Base-by-base conservation (phyloP, 2,113 vertebrate species). In the Pluvianellus socialis region DNA sequence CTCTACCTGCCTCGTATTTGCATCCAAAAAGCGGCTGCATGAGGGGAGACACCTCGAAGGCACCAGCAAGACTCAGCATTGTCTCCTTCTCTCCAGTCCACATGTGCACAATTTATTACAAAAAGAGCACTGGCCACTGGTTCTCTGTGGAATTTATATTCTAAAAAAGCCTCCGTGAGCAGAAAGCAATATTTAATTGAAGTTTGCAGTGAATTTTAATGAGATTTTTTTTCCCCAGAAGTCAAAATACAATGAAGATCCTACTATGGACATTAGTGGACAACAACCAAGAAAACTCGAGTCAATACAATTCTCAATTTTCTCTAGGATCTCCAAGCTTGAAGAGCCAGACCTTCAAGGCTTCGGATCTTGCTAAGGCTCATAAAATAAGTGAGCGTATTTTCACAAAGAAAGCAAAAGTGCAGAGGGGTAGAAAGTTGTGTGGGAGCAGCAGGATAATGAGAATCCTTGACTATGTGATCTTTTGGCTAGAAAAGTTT, bases 381-480 rank as follows among this genome's bases (percentile, higher is more conserved):
- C 42, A 62, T 24, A 73, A 90, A 94, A 83, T 88, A 96, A 92
- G 61, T 2, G 10, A 45, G 32, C 20, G 90, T 52, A 76, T 73
- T 95, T 96, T 95, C 73, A 82, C 42, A 88, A 85, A 75, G 32
- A 55, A 88, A 89, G 66, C 12, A 81, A 68, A 79, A 84, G 55
- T 45, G 35, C 30, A 89, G 33, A 84, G 22, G 22, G 65, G 44
- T 89, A 49, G 42, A 84, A 96, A 92, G 73, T 27, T 84, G 71
- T 66, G 68, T 91, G 14, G 65, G 49, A 95, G 52, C 70, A 68
- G 42, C 52, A 84, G 35, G 27, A 90, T 91, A 90, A 92, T 59
- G 40, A 93, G 75, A 55, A 86, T 77, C 65, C 24, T 74, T 79
- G 61, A 74, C 70, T 86, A 72, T 53, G n/a, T 72, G 35, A 83